Conservation (phyloP, 2,888 invertebrate species). For the Hydroisotoma schaefferi region DNA sequence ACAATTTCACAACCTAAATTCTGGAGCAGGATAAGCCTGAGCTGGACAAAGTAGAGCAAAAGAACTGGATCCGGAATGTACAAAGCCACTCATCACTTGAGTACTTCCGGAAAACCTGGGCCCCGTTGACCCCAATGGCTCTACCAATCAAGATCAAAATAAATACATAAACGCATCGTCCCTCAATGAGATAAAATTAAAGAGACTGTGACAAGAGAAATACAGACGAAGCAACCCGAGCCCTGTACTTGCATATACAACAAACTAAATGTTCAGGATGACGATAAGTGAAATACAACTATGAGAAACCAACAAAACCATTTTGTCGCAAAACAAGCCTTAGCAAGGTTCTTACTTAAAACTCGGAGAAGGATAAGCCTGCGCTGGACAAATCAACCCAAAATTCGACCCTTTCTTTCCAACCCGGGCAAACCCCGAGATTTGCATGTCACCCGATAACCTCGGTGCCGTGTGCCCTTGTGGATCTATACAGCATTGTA, state of each 20-base stretch:
- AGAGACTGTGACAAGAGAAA: too few relatives aligned
- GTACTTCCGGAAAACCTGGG: constrained; percentile 40
- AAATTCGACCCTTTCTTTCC: constrained; percentile 41
- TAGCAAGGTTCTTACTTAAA: constrained; percentile 60
- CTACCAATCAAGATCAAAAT: constrained; percentile 23
- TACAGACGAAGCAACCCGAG: too few relatives aligned
- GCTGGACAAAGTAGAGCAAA: constrained; percentile 65
- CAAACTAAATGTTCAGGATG: too few relatives aligned
- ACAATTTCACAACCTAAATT: too few relatives aligned
- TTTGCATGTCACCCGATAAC: constrained; percentile 28
- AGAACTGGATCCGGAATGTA: constrained; percentile 22
- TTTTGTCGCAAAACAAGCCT: too few relatives aligned
- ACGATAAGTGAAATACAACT: too few relatives aligned
- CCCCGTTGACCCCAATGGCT: constrained; percentile 40
- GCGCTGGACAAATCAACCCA: constrained; percentile 57
- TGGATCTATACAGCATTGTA: too few relatives aligned
- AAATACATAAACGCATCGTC: too few relatives aligned
- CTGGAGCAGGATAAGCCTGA: constrained; percentile 68
- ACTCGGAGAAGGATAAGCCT: constrained; percentile 59
- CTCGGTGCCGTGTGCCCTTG: not conserved
- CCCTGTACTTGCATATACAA: too few relatives aligned
- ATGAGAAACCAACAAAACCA: too few relatives aligned
- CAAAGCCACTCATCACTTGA: constrained; percentile 27
- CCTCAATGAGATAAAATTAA: too few relatives aligned
- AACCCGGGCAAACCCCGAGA: constrained; percentile 34